A percentile compares a stretch with the other conserved stretches of the same genome.
Conservation (phyloP, 2,888 invertebrate genomes). For the Sesia bembeciformis region DNA sequence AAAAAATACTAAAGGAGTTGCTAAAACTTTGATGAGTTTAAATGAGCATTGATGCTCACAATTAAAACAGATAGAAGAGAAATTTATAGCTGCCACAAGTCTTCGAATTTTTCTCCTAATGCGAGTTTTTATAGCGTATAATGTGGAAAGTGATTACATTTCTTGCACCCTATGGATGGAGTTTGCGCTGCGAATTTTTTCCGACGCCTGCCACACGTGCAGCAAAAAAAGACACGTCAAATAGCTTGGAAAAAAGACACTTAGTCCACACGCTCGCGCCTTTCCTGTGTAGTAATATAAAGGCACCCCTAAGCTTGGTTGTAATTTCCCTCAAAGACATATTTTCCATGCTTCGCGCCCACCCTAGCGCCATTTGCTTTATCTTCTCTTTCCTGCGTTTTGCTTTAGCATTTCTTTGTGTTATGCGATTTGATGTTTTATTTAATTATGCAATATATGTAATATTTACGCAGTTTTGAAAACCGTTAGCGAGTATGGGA, state of each 20-base stretch:
- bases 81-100: no score
- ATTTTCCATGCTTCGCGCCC: constrained; percentile 45
- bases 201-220: constrained; percentile 24
- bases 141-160: constrained; percentile 21
- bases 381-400: constrained; percentile 23
- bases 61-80: no score
- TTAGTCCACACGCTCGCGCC: constrained; percentile 45
- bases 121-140: constrained; percentile 7
- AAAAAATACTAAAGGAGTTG: no score
- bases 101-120: no score
- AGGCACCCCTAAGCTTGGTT: constrained; percentile 31
- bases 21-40: no score
- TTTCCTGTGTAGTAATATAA: constrained; percentile 23
- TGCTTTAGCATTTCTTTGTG: constrained; percentile 5
- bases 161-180: constrained; percentile 8
- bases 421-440: background rate
- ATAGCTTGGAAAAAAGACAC: constrained; percentile 62
- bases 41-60: no score
- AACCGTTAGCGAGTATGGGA: no score
- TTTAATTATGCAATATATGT: background rate
- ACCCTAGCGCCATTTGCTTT: constrained; percentile 29
- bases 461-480: no score
- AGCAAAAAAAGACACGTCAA: constrained; percentile 40
- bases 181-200: constrained; percentile 25
- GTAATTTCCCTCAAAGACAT: constrained; percentile 50